Evolutionary conservation across 2,797 vertebrate species (phyloP).

Genomic region (Glyptemys insculpta): DNA sequence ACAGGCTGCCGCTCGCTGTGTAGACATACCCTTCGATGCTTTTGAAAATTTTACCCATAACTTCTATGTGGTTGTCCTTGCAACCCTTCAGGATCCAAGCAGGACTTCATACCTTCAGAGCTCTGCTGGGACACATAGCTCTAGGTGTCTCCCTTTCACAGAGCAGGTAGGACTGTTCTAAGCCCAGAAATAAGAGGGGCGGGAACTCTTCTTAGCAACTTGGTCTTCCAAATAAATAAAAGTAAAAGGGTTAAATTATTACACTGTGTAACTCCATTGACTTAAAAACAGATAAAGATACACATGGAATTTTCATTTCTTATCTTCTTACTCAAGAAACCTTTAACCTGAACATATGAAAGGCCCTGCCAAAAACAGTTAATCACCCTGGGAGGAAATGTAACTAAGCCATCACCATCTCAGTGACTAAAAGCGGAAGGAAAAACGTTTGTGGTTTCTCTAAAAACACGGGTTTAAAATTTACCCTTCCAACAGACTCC

Average conservation of each 20-base stretch:
- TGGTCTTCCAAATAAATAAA: background rate
- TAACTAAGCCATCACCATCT: conserved; percentile 27
- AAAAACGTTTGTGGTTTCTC: conserved; percentile 70
- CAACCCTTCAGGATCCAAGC: accelerated
- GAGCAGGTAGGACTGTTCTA: background rate
- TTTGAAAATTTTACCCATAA: background rate
- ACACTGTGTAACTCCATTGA: background rate
- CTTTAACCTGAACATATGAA: background rate
- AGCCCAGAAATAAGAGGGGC: background rate
- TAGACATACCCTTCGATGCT: background rate
- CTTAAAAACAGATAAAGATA: background rate
- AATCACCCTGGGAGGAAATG: conserved; percentile 58
- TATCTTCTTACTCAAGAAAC: background rate
- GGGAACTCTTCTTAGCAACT: background rate
- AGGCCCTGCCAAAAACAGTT: conserved; percentile 1
- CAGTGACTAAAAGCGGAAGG: conserved; percentile 69
- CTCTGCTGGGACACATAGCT: background rate
- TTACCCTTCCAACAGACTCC: background rate
- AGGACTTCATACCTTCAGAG: background rate
- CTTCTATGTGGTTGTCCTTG: background rate
- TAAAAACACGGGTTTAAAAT: background rate
- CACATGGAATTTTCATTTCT: background rate
- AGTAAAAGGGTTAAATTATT: background rate
- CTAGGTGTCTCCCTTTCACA: accelerated
- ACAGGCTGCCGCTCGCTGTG: background rate